A percentile compares a stretch with the other conserved stretches of the same genome.
These are phyloP conservation scores for Lacerta agilis DNA, from an alignment of 2,797 vertebrate species.

Conservation along the genomic window DNA sequence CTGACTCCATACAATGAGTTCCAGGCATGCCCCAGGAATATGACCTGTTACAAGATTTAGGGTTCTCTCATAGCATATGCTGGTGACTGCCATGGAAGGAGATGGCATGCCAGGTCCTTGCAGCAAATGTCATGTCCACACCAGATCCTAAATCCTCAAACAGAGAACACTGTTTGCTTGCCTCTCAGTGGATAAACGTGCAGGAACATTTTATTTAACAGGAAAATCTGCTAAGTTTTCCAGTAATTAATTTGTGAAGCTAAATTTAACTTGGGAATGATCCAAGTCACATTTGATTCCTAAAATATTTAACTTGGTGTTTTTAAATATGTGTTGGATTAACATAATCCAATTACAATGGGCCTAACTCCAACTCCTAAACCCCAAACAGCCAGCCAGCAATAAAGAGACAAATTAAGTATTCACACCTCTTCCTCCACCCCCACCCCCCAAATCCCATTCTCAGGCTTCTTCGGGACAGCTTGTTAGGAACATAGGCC, in stretches of 20 bases:
- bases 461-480: neutral
- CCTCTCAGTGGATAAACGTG: neutral
- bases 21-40: neutral
- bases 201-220: neutral
- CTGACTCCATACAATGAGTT: neutral
- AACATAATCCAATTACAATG: neutral
- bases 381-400: neutral
- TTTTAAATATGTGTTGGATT: neutral
- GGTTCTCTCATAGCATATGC: neutral
- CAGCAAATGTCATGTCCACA: neutral
- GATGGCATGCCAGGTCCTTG: neutral
- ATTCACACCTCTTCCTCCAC: neutral
- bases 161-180: neutral
- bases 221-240: neutral
- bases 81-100: neutral
- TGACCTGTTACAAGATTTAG: neutral
- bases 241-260: neutral
- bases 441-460: neutral
- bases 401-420: neutral
- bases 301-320: neutral
- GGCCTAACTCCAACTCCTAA: neutral
- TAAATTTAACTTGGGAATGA: neutral
- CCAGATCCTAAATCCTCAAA: neutral
- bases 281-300: neutral
- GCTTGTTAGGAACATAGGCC: neutral